Percentiles rank a stretch among this genome's conserved stretches.
phyloP scores from a whole-genome alignment of 37 sponge, comb jelly and placozoan genomes.

The Hexactinellida sp. region DNA sequence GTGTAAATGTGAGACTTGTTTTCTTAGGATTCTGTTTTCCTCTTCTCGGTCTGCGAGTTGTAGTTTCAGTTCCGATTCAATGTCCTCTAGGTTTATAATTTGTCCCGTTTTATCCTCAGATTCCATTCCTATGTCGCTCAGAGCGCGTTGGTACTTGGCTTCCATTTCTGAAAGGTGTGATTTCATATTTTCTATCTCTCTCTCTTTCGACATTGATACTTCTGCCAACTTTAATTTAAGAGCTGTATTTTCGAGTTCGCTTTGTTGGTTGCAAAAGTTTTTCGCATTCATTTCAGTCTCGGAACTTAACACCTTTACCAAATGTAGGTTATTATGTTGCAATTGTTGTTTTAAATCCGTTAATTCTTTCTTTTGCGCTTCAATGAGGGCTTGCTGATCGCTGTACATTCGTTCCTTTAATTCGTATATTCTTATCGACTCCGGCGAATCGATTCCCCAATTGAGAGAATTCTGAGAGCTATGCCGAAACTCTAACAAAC shows the following conservation, averaged over 20 bases:
- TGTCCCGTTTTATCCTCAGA: not conserved
- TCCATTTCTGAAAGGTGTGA: not conserved
- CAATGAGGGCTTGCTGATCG: not conserved
- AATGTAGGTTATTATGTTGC: not conserved
- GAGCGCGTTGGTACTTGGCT: not conserved
- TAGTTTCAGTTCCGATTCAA: not conserved
- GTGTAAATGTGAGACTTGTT: not conserved
- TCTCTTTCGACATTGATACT: not conserved
- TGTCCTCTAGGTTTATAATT: not conserved
- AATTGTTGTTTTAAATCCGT: not conserved
- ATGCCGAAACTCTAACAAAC: not conserved
- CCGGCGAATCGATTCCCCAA: not conserved
- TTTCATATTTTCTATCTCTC: not conserved
- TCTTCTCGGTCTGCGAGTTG: not conserved
- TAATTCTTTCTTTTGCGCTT: not conserved
- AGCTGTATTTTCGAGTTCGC: not conserved
- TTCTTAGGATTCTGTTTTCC: not conserved
- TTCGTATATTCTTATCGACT: not conserved
- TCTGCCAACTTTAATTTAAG: not conserved
- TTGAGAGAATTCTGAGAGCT: not conserved
- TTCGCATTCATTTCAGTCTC: not conserved
- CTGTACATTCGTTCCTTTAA: not conserved
- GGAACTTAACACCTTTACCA: not conserved
- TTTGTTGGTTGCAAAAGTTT: not conserved
- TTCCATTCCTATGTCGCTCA: not conserved